Evolutionary conservation across 2,113 vertebrate genomes (phyloP), one percentile per base, ranked within the genome.

Genomic region (Leptobrachium leishanense): DNA sequence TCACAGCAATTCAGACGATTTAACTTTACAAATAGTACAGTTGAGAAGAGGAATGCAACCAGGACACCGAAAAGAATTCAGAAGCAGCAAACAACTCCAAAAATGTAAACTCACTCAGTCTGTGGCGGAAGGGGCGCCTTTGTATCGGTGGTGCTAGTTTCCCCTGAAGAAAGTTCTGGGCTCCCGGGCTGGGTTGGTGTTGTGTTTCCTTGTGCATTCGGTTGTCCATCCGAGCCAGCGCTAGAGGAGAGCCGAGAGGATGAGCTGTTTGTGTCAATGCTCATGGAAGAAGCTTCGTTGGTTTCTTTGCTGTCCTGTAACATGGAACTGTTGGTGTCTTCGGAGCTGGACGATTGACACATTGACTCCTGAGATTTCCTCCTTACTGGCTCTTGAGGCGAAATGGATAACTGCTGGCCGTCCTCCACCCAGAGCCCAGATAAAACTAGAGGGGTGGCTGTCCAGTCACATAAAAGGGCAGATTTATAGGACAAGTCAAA

Each of bases 401-500:
- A 85, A 12, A 87, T 80, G 0, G 82, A 0, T 2, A 84, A 72
- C 2, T 87, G 85, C 40, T 93, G 89, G 0, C 87, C 67, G 0
- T 85, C 46, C 31, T 97, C 96, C 0, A 84, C 66, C 77, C 83
- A 2, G 9, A 99, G 93, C 3, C 98, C 98, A 0, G 96, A 95
- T 0, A 98, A 92, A 9, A 92, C 92, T 83, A 99, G 84, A 0
- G 98, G 98, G 0, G 97, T 98, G 63, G 95, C 68, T 0, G 97
- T 98, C 98, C 98, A 99, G 67, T 97, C 94, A 0, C 98, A 98
- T 54, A 99, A 88, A 79, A 99, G 92, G 0, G 96, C 93, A 0
- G 97, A 98, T 81, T 99, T 99, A 81, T 98, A 98, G 10, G 98
- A 99, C 2, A 99, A 93, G 82, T 90, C 87, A 1, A 99, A 99